phyloP scores from a whole-genome alignment of 2,797 vertebrate species.

The Linurgus olivaceus region DNA sequence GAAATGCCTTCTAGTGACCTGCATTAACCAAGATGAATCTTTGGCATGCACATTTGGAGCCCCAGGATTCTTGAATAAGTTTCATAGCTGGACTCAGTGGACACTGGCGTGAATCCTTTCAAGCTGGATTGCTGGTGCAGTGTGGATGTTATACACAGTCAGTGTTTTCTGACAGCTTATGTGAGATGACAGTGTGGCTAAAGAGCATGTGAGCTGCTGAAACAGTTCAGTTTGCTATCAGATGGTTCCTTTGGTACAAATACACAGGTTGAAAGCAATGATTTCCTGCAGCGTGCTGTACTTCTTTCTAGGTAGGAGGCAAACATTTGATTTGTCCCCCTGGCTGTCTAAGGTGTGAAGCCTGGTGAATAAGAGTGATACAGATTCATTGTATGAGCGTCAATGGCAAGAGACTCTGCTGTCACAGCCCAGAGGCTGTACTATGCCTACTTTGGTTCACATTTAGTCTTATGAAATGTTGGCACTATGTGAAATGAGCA shows the following conservation, averaged over 20 bases:
- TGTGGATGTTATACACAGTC: rapidly evolving
- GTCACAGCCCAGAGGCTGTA: background rate
- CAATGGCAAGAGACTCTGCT: background rate
- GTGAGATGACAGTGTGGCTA: background rate
- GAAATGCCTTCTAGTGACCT: constrained; percentile 7
- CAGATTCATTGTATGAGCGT: background rate
- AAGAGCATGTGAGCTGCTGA: background rate
- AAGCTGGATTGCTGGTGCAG: background rate
- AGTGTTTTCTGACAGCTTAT: background rate
- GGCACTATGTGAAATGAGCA: rapidly evolving
- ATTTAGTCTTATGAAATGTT: background rate
- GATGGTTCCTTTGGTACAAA: background rate
- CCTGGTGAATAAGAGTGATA: background rate
- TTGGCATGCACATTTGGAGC: background rate
- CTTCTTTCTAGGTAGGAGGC: background rate
- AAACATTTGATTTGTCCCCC: background rate
- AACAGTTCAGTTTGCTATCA: background rate
- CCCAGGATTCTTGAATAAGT: background rate
- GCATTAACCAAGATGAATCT: constrained; percentile 4
- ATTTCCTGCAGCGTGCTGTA: background rate
- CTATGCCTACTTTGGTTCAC: background rate
- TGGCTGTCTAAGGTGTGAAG: background rate
- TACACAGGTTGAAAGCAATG: background rate
- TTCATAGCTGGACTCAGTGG: background rate
- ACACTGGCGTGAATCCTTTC: rapidly evolving